phyloP scores from a whole-genome alignment of 2,113 vertebrate genomes.

The Amia ocellicauda region DNA sequence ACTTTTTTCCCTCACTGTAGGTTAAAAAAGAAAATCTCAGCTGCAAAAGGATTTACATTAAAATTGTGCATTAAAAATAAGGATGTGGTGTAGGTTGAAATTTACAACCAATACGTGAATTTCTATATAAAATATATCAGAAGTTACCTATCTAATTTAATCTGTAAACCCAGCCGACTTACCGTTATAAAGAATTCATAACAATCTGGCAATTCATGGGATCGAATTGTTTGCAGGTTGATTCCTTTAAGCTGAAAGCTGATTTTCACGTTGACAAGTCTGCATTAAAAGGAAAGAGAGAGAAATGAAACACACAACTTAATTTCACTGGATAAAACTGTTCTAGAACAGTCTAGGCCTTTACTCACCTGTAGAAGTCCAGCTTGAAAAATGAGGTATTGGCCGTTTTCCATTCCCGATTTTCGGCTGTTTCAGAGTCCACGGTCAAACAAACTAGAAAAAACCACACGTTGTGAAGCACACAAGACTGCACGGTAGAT shows the following conservation, averaged over 20 bases:
- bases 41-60: too few relatives aligned
- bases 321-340: not conserved
- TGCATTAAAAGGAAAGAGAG: slow-evolving; percentile 43
- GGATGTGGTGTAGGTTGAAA: too few relatives aligned
- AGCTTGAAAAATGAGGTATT: slow-evolving; percentile 83
- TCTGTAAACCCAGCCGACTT: slow-evolving; percentile 39
- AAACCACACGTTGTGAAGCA: not conserved
- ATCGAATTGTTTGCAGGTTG: slow-evolving; percentile 83
- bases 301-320: slow-evolving; percentile 1
- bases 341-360: not conserved
- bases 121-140: too few relatives aligned
- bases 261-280: slow-evolving; percentile 82
- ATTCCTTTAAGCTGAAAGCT: slow-evolving; percentile 87
- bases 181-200: slow-evolving; percentile 82
- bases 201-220: slow-evolving; percentile 86
- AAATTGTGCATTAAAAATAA: too few relatives aligned
- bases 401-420: slow-evolving; percentile 52
- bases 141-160: too few relatives aligned
- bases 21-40: too few relatives aligned
- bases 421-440: slow-evolving; percentile 53
- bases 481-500: not conserved
- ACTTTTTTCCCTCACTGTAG: too few relatives aligned
- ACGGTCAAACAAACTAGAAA: slow-evolving; percentile 74
- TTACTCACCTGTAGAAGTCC: slow-evolving; percentile 94
- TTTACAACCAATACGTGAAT: too few relatives aligned